Conservation (phyloP, 2,113 vertebrate genomes). For the Panthera tigris region DNA sequence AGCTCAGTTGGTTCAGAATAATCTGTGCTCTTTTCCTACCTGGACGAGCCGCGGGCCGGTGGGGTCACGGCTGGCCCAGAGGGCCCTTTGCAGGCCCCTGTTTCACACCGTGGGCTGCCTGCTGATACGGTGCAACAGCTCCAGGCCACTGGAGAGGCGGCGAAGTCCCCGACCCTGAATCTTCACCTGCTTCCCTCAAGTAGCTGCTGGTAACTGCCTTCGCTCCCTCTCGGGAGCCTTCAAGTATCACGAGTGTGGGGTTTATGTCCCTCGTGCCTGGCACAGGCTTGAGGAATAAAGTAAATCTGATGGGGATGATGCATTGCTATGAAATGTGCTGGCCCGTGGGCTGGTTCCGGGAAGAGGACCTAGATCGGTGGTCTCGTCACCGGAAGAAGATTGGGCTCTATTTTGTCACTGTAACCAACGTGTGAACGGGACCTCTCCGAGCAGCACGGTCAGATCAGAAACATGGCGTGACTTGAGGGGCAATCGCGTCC, state of each 20-base stretch:
- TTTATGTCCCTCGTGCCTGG: not conserved
- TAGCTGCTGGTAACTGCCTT: not conserved
- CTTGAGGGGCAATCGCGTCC: not conserved
- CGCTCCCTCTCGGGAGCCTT: not conserved
- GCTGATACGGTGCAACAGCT: no score
- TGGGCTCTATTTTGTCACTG: fast-evolving
- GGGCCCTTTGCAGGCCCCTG: not conserved
- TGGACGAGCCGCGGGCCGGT: not conserved
- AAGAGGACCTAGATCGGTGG: not conserved
- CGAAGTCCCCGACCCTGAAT: not conserved
- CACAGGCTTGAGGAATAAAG: not conserved
- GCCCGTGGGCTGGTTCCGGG: not conserved
- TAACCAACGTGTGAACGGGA: fast-evolving
- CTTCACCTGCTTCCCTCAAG: not conserved
- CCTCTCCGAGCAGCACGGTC: not conserved
- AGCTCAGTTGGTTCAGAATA: not conserved
- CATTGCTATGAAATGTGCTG: not conserved
- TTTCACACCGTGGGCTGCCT: not conserved
- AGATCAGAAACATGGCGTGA: fast-evolving
- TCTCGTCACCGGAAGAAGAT: not conserved
- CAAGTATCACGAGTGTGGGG: not conserved
- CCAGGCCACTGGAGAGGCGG: not conserved
- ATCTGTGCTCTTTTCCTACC: not conserved
- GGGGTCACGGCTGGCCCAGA: not conserved
- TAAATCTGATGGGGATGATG: not conserved